phyloP scores from a whole-genome alignment of 2,797 vertebrate genomes.

The Phoebastria nigripes region DNA sequence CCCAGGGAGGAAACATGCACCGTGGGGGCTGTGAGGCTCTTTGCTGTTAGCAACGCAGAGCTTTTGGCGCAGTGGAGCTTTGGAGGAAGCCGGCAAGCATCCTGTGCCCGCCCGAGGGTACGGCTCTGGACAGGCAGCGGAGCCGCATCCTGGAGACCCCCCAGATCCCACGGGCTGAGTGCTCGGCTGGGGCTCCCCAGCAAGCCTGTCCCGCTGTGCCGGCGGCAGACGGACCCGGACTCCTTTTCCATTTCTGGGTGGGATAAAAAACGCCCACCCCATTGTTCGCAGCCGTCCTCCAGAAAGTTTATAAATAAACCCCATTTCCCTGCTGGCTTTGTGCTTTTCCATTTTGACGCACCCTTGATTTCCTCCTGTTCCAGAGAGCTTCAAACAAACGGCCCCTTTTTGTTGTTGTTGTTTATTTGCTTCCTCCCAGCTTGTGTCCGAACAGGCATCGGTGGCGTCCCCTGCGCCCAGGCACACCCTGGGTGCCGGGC shows the following conservation, averaged over 20 bases:
- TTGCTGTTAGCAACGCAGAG: not conserved
- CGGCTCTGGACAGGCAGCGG: not conserved
- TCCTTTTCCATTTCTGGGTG: not conserved
- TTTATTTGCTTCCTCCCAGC: not conserved
- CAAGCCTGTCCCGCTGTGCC: not conserved
- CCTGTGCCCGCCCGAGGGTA: not conserved
- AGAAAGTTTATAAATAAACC: constrained; percentile 47
- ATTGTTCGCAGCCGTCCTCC: not conserved
- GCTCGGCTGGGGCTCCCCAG: not conserved
- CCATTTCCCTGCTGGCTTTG: constrained; percentile 42
- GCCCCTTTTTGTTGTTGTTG: not conserved
- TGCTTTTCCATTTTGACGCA: constrained; percentile 38
- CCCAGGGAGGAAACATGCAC: not conserved
- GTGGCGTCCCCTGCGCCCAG: not conserved
- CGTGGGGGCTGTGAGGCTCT: not conserved
- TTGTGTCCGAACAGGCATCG: not conserved
- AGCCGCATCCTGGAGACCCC: not conserved
- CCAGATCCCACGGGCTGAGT: fast-evolving
- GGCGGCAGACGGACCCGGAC: fast-evolving
- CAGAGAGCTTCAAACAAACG: constrained; percentile 1
- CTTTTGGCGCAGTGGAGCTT: not conserved
- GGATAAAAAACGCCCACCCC: not conserved
- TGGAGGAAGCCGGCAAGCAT: not conserved
- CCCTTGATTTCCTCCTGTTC: constrained; percentile 33
- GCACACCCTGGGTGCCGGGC: not conserved